Conservation (phyloP, 2,888 invertebrate genomes). For the Drosophila tanythrix region DNA sequence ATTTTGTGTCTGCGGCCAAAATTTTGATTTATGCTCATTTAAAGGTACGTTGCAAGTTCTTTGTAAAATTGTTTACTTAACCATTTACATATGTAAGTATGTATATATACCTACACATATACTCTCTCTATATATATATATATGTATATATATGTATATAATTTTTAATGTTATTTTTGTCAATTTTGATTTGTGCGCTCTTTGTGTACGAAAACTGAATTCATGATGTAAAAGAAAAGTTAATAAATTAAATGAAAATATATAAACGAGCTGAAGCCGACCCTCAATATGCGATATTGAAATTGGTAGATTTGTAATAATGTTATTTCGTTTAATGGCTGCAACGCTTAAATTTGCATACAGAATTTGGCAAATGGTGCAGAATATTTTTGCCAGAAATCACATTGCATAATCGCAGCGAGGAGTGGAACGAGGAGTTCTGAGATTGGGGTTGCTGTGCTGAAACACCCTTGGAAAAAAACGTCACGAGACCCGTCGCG, state of each 20-base stretch:
- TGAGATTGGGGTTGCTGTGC: conserved; percentile 8
- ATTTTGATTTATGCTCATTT: conserved; percentile 84
- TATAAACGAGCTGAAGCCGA: conserved; percentile 6
- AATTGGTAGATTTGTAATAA: conserved; percentile 54
- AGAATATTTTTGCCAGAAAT: conserved; percentile 28
- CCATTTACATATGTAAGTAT: conserved; percentile 46
- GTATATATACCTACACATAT: conserved; percentile 39
- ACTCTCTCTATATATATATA: conserved; percentile 25
- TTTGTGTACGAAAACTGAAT: conserved; percentile 20
- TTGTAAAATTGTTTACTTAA: conserved; percentile 68
- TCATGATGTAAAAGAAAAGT: conserved; percentile 13
- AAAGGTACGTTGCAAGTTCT: conserved; percentile 74
- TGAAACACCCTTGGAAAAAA: conserved; percentile 52
- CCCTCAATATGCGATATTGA: conserved; percentile 8
- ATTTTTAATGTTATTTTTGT: conserved; percentile 30
- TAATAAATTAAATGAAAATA: conserved; percentile 24
- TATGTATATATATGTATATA: conserved; percentile 16
- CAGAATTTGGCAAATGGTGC: conserved; percentile 61
- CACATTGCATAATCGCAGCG: conserved; percentile 22
- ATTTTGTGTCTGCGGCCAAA: conserved; percentile 65
- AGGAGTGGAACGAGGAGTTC: background rate
- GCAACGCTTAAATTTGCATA: conserved; percentile 82
- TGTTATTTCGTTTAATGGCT: conserved; percentile 73
- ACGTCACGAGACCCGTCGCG: conserved; percentile 28
- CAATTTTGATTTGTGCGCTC: conserved; percentile 78